phyloP scores from a whole-genome alignment of 2,113 vertebrate species.

The Aegithalos caudatus region DNA sequence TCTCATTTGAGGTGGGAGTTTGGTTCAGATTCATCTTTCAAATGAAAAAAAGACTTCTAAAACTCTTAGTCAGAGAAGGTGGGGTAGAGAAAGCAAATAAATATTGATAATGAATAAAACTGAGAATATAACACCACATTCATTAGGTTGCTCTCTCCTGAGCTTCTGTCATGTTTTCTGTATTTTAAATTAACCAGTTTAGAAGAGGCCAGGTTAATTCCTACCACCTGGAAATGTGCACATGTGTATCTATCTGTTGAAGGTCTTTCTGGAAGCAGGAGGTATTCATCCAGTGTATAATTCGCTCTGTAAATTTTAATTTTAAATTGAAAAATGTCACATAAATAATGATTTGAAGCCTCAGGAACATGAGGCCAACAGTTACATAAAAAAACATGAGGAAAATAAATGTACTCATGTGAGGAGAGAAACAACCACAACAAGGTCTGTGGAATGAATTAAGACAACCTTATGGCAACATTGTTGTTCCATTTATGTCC shows the following conservation, averaged over 20 bases:
- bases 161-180: background rate
- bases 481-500: background rate
- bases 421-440: background rate
- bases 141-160: background rate
- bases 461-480: background rate
- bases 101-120: constrained; percentile 24
- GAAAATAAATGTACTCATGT: background rate
- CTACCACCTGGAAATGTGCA: background rate
- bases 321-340: constrained; percentile 2
- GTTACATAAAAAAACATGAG: background rate
- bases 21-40: background rate
- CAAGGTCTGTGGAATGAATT: background rate
- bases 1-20: background rate
- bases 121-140: background rate
- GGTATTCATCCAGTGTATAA: background rate
- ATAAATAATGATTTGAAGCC: background rate
- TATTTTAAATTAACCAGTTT: constrained; percentile 19
- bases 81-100: constrained; percentile 14
- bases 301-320: constrained; percentile 7
- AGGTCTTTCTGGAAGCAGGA: background rate
- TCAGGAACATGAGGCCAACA: background rate
- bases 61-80: background rate
- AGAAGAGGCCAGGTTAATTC: constrained; percentile 4
- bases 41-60: background rate
- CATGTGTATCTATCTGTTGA: background rate